A percentile compares a stretch with the other conserved stretches of the same genome.
These are phyloP conservation scores for Panagrolaimus sp. DNA, from an alignment of 1,140 invertebrate species.

Conservation along the genomic window DNA sequence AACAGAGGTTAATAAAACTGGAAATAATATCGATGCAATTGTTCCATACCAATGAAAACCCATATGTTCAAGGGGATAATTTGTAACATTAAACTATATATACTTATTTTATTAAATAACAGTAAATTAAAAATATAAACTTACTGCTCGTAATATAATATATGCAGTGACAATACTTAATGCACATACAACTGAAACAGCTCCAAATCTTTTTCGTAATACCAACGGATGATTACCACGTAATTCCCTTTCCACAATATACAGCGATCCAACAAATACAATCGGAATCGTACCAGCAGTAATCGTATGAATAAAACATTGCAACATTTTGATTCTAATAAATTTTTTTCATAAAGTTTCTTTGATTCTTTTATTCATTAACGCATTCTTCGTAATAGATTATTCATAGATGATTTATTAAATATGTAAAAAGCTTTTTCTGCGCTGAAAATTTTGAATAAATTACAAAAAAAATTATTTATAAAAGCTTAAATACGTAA, in stretches of 20 bases:
- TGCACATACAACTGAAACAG: background rate
- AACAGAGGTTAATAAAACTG: background rate
- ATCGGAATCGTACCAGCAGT: background rate
- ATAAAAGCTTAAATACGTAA: no score
- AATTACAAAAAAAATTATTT: no score
- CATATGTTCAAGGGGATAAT: constrained; percentile 3
- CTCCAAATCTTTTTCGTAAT: background rate
- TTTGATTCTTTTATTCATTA: no score
- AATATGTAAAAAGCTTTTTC: no score
- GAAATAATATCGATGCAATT: background rate
- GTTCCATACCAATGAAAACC: constrained; percentile 11
- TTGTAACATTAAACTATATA: background rate
- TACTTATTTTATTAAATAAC: background rate
- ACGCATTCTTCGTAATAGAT: no score
- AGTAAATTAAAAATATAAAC: background rate
- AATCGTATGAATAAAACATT: background rate
- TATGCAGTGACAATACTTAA: background rate
- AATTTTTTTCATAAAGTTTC: no score
- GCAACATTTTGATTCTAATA: background rate
- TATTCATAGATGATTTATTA: no score
- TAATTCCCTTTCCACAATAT: background rate
- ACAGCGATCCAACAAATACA: background rate
- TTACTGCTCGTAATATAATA: background rate
- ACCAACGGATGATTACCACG: constrained; percentile 2
- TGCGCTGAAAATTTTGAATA: no score